Evolutionary conservation across 1,140 invertebrate genomes (phyloP).

Genomic region (Andricus grossulariae): DNA sequence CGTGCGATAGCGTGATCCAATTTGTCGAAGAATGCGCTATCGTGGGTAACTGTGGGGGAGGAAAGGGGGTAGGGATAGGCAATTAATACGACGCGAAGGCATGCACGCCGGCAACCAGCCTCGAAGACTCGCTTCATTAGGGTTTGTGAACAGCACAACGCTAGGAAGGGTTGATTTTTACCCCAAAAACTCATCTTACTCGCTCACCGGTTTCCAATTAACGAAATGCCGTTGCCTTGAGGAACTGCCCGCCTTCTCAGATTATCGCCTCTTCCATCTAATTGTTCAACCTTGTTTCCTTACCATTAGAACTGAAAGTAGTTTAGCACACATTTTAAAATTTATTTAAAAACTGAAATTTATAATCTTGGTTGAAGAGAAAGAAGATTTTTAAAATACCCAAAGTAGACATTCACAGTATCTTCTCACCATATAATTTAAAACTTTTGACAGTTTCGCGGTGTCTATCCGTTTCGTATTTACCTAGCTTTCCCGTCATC

Average conservation of each 20-base stretch:
- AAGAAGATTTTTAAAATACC: background rate
- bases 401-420: background rate
- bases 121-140: slow-evolving; percentile 70
- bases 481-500: background rate
- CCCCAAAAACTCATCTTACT: slow-evolving; percentile 59
- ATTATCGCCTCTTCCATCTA: slow-evolving; percentile 35
- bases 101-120: slow-evolving; percentile 65
- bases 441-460: slow-evolving; percentile 1
- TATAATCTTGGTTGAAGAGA: background rate
- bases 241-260: slow-evolving; percentile 43
- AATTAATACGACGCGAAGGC: slow-evolving; percentile 72
- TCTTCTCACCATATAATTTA: background rate
- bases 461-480: background rate
- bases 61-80: slow-evolving; percentile 56
- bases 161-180: slow-evolving; percentile 68
- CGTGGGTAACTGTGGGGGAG: slow-evolving; percentile 52
- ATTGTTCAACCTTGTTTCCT: slow-evolving; percentile 36
- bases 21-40: slow-evolving; percentile 73
- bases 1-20: slow-evolving; percentile 71
- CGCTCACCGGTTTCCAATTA: slow-evolving; percentile 64
- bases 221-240: slow-evolving; percentile 61
- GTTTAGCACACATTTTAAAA: background rate
- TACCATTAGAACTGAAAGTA: background rate
- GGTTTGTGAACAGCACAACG: slow-evolving; percentile 53
- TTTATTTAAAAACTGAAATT: background rate